These are phyloP conservation scores for Salvelinus namaycush DNA, from an alignment of 2,113 vertebrate genomes.

Conservation along the genomic window DNA sequence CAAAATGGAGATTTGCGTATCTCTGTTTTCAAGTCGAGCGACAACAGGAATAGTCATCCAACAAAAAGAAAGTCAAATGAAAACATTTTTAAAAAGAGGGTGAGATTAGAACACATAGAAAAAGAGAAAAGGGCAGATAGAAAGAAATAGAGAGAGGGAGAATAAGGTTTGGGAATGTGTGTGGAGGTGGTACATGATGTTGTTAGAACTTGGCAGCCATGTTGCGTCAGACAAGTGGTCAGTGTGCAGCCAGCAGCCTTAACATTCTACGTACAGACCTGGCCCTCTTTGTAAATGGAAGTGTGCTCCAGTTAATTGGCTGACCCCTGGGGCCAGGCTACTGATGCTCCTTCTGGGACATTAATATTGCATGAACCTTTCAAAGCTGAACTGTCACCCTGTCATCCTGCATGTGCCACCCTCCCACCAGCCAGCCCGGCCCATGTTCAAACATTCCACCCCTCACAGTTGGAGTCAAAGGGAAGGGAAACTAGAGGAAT, in stretches of 20 bases:
- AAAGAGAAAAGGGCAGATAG: neutral
- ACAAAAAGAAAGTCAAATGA: neutral
- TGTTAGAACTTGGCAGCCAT: neutral
- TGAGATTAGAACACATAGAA: neutral
- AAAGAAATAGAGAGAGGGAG: neutral
- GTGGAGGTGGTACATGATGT: neutral
- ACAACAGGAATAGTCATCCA: neutral
- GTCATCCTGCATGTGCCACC: slow-evolving; percentile 7
- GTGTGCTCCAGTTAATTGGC: slow-evolving; percentile 82
- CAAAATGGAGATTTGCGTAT: no score
- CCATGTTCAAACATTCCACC: neutral
- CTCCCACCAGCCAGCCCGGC: slow-evolving; percentile 5
- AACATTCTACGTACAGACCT: no score
- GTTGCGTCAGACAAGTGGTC: neutral
- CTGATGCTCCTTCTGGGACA: slow-evolving; percentile 79
- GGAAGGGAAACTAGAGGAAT: neutral
- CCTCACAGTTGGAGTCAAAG: neutral
- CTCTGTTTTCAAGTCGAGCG: neutral
- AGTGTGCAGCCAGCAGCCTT: neutral
- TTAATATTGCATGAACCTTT: slow-evolving; percentile 86
- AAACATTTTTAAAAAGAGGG: neutral
- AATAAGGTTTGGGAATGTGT: neutral
- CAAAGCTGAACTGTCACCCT: slow-evolving; percentile 52
- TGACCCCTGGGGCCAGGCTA: slow-evolving; percentile 82
- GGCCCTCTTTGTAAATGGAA: slow-evolving; percentile 75